Evolutionary conservation across 2,797 vertebrate genomes (phyloP), one percentile per base, ranked within the genome.

Genomic region (Rhyacichthys aspro): DNA sequence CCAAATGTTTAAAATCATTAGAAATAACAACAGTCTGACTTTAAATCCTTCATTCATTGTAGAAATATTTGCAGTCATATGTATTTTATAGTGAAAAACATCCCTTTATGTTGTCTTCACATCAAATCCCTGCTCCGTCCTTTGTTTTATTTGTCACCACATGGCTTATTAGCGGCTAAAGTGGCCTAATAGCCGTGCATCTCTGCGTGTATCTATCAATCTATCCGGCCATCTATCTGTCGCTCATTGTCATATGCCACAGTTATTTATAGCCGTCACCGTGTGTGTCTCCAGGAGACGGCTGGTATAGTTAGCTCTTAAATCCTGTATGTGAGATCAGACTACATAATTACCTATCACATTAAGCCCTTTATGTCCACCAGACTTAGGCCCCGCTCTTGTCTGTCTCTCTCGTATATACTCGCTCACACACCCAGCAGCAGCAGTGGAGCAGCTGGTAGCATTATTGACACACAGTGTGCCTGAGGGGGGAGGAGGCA

Each of bases 341-440:
- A 90, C 90, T 90, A 79, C 81, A 86, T 91, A 91, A 93, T 93
- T 92, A 92, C 86, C 89, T 88, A 77, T 88, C 84, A 76, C 89
- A 89, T 91, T 89, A 90, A 91, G 86, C 84, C 83, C 84, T 91
- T 88, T 85, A 89, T 88, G 86, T 90, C 86, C 84, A 78, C 66
- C 81, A 85, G 83, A 88, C 77, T 85, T 77, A 74, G 85, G 76
- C 83, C 87, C 57, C 74, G 61, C 59, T 86, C 69, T 43, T 56
- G 56, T 53, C 52, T 50, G 55, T 57, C 58, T 45, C 41, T 18
- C 42, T 14, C 61, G 46, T 55, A 59, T 55, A 36, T 45, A 57
- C 56, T 44, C 67, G 46, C 63, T 59, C 70, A 74, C 71, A 57
- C 66, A 77, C 74, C 71, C 54, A 52, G 70, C 67, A 85, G 67